phyloP scores from a whole-genome alignment of 2,888 invertebrate species.

The Mactromeris polynyma region DNA sequence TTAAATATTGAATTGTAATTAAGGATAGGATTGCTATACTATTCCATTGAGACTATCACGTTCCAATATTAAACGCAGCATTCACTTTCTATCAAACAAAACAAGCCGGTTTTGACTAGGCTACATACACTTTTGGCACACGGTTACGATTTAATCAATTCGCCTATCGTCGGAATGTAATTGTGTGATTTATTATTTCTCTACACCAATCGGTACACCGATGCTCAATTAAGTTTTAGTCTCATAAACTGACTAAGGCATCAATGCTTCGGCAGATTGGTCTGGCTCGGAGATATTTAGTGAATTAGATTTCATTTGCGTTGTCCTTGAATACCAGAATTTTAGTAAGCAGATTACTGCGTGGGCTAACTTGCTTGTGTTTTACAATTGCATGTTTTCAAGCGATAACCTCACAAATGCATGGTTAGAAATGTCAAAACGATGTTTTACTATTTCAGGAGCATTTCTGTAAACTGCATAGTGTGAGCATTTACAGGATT shows the following conservation, averaged over 20 bases:
- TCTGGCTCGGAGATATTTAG: neutral
- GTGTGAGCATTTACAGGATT: too few relatives aligned
- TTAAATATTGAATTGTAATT: neutral
- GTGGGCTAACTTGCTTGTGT: too few relatives aligned
- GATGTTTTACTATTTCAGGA: too few relatives aligned
- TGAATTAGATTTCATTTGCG: neutral
- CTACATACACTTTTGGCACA: neutral
- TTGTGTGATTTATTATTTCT: neutral
- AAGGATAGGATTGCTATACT: neutral
- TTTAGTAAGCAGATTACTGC: too few relatives aligned
- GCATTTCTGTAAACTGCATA: too few relatives aligned
- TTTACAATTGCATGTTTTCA: too few relatives aligned
- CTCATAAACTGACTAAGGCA: neutral
- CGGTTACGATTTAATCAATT: neutral
- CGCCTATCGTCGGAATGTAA: neutral
- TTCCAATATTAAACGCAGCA: neutral
- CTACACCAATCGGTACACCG: neutral
- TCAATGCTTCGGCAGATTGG: neutral
- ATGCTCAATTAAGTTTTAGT: neutral
- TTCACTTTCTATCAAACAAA: neutral
- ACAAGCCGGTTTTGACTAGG: neutral
- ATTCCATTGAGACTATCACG: neutral
- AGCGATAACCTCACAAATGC: too few relatives aligned
- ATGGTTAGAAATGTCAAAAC: too few relatives aligned
- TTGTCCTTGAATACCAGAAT: too few relatives aligned